Percentiles rank a stretch among this genome's conserved stretches.
Evolutionary conservation across 1,140 invertebrate genomes (phyloP).

Genomic region (Drosophila watanabei): DNA sequence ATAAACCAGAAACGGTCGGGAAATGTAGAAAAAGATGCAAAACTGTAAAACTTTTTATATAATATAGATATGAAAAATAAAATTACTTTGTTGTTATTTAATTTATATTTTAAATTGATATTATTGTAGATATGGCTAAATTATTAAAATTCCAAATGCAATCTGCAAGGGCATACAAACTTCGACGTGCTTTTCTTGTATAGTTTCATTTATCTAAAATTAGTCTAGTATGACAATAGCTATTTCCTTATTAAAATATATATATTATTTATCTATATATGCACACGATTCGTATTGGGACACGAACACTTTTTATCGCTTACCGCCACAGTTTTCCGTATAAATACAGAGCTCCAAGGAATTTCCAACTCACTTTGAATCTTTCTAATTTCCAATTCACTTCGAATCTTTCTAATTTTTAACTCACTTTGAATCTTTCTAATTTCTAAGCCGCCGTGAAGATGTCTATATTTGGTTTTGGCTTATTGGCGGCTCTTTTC

Average conservation of each 20-base stretch:
- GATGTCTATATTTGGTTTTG: not conserved
- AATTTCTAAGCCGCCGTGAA: not conserved
- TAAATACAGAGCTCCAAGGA: not conserved
- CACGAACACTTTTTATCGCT: not conserved
- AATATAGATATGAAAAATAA: too few species aligned
- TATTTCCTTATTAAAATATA: not conserved
- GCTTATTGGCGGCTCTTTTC: not conserved
- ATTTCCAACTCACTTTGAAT: not conserved
- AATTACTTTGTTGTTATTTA: too few species aligned
- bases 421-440: not conserved
- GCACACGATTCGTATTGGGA: slow-evolving; percentile 4
- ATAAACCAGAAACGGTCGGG: too few species aligned
- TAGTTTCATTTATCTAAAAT: not conserved
- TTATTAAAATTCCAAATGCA: too few species aligned
- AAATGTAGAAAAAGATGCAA: too few species aligned
- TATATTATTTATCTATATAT: not conserved
- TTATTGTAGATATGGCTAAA: too few species aligned
- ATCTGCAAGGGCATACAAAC: too few species aligned
- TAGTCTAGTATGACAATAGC: too few species aligned
- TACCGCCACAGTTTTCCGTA: not conserved
- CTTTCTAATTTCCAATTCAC: not conserved
- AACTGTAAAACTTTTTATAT: too few species aligned
- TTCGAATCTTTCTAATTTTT: too few species aligned
- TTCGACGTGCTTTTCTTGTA: too few species aligned
- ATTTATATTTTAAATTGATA: too few species aligned